phyloP scores from a whole-genome alignment of 2,797 vertebrate genomes.

The Eulemur coronatus region DNA sequence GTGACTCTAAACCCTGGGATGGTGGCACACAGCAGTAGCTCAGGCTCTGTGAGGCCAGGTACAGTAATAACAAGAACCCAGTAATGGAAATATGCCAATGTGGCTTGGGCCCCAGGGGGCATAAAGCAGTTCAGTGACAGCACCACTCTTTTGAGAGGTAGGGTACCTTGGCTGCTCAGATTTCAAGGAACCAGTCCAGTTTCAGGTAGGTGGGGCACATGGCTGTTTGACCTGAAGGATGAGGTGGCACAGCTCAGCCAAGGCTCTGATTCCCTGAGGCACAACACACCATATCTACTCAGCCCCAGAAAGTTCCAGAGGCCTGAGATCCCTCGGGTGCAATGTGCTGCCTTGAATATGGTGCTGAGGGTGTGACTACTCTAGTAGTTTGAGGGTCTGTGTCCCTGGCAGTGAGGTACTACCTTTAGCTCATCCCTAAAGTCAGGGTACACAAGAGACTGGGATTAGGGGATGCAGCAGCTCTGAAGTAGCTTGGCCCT shows the following conservation, averaged over 20 bases:
- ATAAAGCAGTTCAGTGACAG: not conserved
- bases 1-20: not conserved
- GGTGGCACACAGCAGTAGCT: not conserved
- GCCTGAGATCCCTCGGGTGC: not conserved
- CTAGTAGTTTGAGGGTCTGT: not conserved
- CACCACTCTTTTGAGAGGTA: not conserved
- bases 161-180: not conserved
- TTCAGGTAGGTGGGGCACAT: not conserved
- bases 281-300: not conserved
- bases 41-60: not conserved
- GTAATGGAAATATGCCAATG: not conserved
- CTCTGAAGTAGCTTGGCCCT: not conserved
- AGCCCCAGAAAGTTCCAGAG: not conserved
- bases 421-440: not conserved
- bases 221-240: not conserved
- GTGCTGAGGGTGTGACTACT: not conserved
- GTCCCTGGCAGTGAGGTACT: not conserved
- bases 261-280: not conserved
- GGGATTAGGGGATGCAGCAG: not conserved
- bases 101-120: not conserved
- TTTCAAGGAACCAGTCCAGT: not conserved
- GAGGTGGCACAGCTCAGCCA: not conserved
- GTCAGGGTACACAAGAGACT: not conserved
- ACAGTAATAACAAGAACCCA: not conserved
- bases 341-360: not conserved